Evolutionary conservation across 2,113 vertebrate species (phyloP).

Genomic region (Rhinolophus sinicus): DNA sequence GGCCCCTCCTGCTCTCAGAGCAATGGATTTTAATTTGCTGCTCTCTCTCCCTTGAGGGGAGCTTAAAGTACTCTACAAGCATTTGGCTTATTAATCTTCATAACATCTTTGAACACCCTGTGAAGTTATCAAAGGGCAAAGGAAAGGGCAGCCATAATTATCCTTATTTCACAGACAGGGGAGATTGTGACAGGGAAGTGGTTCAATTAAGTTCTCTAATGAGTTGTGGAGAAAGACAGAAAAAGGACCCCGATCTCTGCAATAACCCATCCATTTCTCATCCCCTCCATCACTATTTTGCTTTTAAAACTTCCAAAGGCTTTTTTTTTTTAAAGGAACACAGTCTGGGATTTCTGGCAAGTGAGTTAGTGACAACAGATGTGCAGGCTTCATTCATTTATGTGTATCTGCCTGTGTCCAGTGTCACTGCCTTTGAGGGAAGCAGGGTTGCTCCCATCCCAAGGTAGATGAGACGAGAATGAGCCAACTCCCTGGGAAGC

Average conservation of each 20-base stretch:
- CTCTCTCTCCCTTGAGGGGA: background rate
- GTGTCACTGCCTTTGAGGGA: background rate
- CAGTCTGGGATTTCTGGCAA: background rate
- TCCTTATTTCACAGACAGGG: conserved; percentile 48
- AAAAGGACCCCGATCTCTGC: background rate
- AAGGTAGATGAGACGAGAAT: background rate
- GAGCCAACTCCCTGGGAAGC: background rate
- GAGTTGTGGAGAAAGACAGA: conserved; percentile 60
- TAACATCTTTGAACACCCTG: conserved; percentile 54
- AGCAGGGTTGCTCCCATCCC: background rate
- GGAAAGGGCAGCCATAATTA: conserved; percentile 71
- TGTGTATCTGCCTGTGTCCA: background rate
- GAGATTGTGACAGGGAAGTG: conserved; percentile 46
- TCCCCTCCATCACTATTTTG: background rate
- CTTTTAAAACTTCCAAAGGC: conserved; percentile 5
- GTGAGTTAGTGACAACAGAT: background rate
- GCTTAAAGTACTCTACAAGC: background rate
- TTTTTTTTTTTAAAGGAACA: background rate
- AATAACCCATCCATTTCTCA: background rate
- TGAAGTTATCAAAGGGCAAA: conserved; percentile 73
- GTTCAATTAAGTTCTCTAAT: conserved; percentile 64
- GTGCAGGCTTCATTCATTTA: background rate
- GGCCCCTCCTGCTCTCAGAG: background rate
- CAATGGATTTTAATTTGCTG: conserved; percentile 48
- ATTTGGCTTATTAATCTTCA: conserved; percentile 74